Percentiles rank a stretch among this genome's conserved stretches.
These are phyloP conservation scores for Ranitomeya imitator DNA, from an alignment of 2,113 vertebrate species.

Conservation along the genomic window DNA sequence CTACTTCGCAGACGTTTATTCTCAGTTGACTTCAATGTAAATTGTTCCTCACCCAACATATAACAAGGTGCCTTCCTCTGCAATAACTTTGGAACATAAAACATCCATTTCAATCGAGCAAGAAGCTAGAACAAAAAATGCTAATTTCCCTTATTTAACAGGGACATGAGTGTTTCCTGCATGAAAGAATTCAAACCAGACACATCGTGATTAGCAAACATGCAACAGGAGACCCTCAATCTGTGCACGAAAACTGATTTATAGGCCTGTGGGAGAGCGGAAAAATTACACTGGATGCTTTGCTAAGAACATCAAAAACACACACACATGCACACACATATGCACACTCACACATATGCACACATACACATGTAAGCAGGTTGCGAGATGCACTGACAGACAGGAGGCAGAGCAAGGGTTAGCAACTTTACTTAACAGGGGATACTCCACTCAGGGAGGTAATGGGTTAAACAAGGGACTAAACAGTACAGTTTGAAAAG, in stretches of 20 bases:
- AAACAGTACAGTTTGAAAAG: too few relatives aligned
- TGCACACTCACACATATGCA: too few relatives aligned
- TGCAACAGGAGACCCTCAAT: slow-evolving; percentile 49
- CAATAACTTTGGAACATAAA: slow-evolving; percentile 25
- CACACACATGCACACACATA: slow-evolving; percentile 16
- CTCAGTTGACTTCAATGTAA: not conserved
- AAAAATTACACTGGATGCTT: slow-evolving; percentile 55
- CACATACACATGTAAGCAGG: too few relatives aligned
- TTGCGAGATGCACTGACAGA: too few relatives aligned
- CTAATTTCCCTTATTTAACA: slow-evolving; percentile 55
- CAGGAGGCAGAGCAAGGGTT: too few relatives aligned
- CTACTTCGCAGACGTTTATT: not conserved
- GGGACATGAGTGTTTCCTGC: slow-evolving; percentile 47
- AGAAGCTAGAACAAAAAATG: slow-evolving; percentile 14
- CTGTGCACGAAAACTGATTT: slow-evolving; percentile 53
- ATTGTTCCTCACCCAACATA: not conserved
- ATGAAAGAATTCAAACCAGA: slow-evolving; percentile 53
- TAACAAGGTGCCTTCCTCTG: slow-evolving; percentile 14
- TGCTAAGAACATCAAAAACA: slow-evolving; percentile 55
- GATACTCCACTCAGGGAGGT: too few relatives aligned
- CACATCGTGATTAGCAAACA: slow-evolving; percentile 53
- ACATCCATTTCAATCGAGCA: slow-evolving; percentile 31
- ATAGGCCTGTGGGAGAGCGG: slow-evolving; percentile 55
- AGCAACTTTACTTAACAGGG: too few relatives aligned
- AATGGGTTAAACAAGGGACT: too few relatives aligned